Evolutionary conservation across 1,140 invertebrate species (phyloP).

Genomic region (Magallana gigas): DNA sequence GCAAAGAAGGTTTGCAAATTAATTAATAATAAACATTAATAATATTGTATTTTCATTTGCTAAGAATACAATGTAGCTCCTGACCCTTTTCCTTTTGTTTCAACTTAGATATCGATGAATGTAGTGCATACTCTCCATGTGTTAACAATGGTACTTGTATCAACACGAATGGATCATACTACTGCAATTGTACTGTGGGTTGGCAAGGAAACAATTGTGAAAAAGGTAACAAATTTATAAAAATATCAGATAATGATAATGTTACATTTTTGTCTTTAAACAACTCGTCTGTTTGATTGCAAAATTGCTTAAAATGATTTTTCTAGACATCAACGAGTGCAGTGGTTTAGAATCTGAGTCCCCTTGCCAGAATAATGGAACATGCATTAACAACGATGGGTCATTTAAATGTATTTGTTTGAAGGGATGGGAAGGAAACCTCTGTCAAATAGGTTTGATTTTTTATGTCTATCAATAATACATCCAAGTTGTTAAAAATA

Average conservation of each 20-base stretch:
- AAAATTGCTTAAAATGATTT: not conserved
- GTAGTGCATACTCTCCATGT: slow-evolving; percentile 70
- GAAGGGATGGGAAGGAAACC: slow-evolving; percentile 35
- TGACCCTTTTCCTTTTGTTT: too few relatives aligned
- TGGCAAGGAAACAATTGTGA: slow-evolving; percentile 77
- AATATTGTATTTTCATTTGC: too few relatives aligned
- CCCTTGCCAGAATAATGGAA: slow-evolving; percentile 48
- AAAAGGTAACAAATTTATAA: slow-evolving; percentile 59
- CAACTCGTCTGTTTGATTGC: too few relatives aligned
- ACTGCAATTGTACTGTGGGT: slow-evolving; percentile 85
- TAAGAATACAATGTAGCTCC: too few relatives aligned
- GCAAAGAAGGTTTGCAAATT: slow-evolving; percentile 9
- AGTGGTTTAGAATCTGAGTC: not conserved
- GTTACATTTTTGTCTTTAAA: too few relatives aligned
- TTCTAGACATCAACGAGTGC: slow-evolving; percentile 56
- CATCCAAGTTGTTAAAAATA: not conserved
- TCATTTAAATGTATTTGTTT: slow-evolving; percentile 41
- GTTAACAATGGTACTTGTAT: slow-evolving; percentile 74
- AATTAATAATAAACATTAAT: too few relatives aligned
- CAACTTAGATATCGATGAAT: slow-evolving; percentile 81
- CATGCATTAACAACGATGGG: slow-evolving; percentile 43
- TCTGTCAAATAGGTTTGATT: slow-evolving; percentile 46
- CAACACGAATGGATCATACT: slow-evolving; percentile 70
- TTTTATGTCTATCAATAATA: not conserved
- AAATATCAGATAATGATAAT: too few relatives aligned